These are phyloP conservation scores for Iguana delicatissima DNA, from an alignment of 2,797 vertebrate genomes.

Conservation along the genomic window DNA sequence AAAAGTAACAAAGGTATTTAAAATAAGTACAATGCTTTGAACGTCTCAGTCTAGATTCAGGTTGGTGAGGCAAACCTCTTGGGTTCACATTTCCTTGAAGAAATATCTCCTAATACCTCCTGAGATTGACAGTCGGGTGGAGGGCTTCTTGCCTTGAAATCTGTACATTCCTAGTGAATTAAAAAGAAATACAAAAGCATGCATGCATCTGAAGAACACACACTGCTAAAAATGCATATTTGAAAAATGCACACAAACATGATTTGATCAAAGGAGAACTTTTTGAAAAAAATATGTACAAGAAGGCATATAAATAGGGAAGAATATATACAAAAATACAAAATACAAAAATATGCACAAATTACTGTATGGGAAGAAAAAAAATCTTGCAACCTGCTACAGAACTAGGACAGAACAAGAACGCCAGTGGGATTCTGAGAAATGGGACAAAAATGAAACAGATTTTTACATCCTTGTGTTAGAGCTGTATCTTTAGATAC, in stretches of 20 bases:
- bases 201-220: neutral
- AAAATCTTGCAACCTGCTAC: neutral
- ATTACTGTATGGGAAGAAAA: neutral
- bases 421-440: too few species aligned
- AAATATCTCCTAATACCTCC: neutral
- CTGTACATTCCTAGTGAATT: neutral
- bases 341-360: neutral
- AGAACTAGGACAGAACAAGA: too few species aligned
- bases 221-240: neutral
- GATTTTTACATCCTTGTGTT: neutral
- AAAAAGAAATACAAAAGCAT: neutral
- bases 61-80: neutral
- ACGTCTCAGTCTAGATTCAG: neutral
- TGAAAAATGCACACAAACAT: neutral
- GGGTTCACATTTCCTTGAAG: neutral
- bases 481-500: neutral
- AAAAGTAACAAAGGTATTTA: constrained; percentile 5
- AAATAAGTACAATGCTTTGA: neutral
- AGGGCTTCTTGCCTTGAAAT: neutral
- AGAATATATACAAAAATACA: neutral
- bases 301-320: neutral
- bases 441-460: neutral
- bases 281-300: neutral
- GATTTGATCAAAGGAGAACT: neutral
- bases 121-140: neutral